Evolutionary conservation across 2,797 vertebrate species (phyloP).

Genomic region (Sebastes variabilis): DNA sequence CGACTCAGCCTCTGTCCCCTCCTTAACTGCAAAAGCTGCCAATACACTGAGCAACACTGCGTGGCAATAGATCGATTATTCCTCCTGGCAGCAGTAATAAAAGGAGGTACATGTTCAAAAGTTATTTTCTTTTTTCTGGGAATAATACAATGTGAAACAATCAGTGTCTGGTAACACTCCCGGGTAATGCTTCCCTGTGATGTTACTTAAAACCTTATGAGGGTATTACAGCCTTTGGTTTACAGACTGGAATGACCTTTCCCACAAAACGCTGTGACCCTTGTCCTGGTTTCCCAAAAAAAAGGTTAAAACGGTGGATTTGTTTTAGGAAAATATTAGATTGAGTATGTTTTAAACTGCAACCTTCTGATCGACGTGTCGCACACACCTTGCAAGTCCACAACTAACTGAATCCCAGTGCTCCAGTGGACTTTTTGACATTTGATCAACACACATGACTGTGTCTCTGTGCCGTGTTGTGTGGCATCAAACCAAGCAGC

Average conservation of each 20-base stretch:
- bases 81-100: conserved; percentile 16
- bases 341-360: background rate
- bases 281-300: conserved; percentile 21
- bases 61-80: background rate
- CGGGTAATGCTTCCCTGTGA: background rate
- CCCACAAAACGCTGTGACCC: conserved; percentile 1
- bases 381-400: background rate
- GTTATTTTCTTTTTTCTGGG: background rate
- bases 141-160: conserved; percentile 3
- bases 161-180: background rate
- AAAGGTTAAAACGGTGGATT: background rate
- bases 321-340: background rate
- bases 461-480: conserved; percentile 1
- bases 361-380: background rate
- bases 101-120: background rate
- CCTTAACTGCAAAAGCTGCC: conserved; percentile 8
- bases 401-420: background rate
- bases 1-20: background rate
- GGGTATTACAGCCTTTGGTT: conserved; percentile 8
- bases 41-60: conserved; percentile 22
- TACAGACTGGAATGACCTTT: conserved; percentile 14
- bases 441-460: background rate
- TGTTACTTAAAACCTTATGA: conserved; percentile 8
- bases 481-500: conserved; percentile 15
- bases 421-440: background rate